Evolutionary conservation across 2,888 invertebrate genomes (phyloP).

Genomic region (Altica lythri): DNA sequence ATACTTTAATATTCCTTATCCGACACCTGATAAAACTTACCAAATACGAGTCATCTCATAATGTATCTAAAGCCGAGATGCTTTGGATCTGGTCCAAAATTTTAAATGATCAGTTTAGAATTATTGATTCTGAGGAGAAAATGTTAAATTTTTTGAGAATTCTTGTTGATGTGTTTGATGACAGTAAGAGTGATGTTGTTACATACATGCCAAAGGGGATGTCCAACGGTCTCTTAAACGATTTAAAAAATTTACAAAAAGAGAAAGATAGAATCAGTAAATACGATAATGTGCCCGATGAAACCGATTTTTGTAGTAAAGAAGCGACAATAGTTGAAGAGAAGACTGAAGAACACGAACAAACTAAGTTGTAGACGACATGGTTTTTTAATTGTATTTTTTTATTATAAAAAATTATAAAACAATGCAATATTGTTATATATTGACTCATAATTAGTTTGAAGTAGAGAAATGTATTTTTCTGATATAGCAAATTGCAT

Average conservation of each 20-base stretch:
- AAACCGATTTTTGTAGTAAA: conserved; percentile 19
- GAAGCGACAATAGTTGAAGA: conserved; percentile 42
- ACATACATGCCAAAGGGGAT: conserved; percentile 19
- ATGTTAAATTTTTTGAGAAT: conserved; percentile 35
- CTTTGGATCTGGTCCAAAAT: conserved; percentile 43
- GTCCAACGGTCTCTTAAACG: conserved; percentile 34
- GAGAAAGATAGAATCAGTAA: conserved; percentile 40
- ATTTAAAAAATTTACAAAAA: conserved; percentile 37
- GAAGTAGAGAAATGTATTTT: too few species aligned
- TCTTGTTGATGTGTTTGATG: conserved; percentile 36
- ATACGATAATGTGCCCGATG: conserved; percentile 42
- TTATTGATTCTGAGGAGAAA: conserved; percentile 29
- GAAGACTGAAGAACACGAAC: conserved; percentile 41
- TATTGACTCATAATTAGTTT: too few species aligned
- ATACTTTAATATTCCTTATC: conserved; percentile 46
- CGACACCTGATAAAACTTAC: conserved; percentile 46
- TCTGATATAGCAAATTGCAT: too few species aligned
- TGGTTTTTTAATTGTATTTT: background rate
- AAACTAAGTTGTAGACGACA: conserved; percentile 40
- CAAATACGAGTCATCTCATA: conserved; percentile 41
- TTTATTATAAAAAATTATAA: too few species aligned
- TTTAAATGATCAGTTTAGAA: conserved; percentile 34
- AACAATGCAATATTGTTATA: too few species aligned
- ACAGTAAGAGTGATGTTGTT: conserved; percentile 28
- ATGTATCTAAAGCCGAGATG: conserved; percentile 42